Evolutionary conservation across 2,888 invertebrate genomes (phyloP).

Genomic region (Epinotia ramella): DNA sequence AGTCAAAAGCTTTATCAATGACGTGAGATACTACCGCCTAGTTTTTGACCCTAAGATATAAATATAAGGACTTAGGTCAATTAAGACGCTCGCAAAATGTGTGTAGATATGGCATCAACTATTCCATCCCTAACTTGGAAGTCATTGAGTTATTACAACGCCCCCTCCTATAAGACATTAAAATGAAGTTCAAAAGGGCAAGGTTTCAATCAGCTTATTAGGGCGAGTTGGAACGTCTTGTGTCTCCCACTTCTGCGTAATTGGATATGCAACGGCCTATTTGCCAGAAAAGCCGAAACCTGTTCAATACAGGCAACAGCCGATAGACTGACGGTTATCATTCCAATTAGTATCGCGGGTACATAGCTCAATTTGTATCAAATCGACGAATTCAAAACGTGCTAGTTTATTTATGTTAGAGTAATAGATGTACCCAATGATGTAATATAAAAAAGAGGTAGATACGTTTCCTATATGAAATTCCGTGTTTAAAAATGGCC

Average conservation of each 20-base stretch:
- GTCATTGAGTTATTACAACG: conserved; percentile 22
- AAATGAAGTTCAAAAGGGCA: conserved; percentile 31
- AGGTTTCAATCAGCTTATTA: conserved; percentile 65
- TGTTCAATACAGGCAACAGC: conserved; percentile 59
- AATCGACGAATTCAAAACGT: conserved; percentile 1
- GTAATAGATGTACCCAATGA: too few relatives aligned
- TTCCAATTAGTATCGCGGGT: conserved; percentile 36
- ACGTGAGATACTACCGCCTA: neutral
- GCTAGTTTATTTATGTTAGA: neutral
- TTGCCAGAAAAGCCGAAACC: conserved; percentile 68
- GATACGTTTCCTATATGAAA: too few relatives aligned
- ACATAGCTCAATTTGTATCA: conserved; percentile 17
- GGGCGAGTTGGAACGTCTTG: conserved; percentile 56
- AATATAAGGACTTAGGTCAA: conserved; percentile 4
- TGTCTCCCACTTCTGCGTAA: conserved; percentile 60
- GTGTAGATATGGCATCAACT: neutral
- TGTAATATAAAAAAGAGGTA: too few relatives aligned
- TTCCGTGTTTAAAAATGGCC: too few relatives aligned
- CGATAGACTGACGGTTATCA: conserved; percentile 56
- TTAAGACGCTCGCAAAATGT: neutral
- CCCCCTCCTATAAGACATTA: conserved; percentile 10
- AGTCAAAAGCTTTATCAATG: too few relatives aligned
- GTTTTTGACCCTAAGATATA: neutral
- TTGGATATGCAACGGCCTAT: conserved; percentile 70
- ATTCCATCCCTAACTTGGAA: conserved; percentile 4